A percentile compares a stretch with the other conserved stretches of the same genome.
Conservation (phyloP, 2,797 vertebrate genomes). For the Peromyscus eremicus region DNA sequence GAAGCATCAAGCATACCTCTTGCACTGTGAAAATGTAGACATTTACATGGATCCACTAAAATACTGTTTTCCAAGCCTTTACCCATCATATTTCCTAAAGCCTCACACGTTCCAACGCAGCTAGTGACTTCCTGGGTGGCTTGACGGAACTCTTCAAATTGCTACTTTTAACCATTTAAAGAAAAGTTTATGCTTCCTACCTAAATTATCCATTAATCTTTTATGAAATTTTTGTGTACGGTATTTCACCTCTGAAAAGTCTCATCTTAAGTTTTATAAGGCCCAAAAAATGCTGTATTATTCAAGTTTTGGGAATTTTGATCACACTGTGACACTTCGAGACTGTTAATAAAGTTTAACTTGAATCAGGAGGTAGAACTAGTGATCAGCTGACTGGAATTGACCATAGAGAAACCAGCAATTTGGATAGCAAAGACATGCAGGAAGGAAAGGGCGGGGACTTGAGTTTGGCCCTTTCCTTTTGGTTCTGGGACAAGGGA, state of each 20-base stretch:
- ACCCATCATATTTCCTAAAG: background rate
- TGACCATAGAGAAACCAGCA: no score
- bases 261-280: background rate
- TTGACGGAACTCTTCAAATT: background rate
- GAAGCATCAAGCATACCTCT: background rate
- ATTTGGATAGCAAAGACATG: no score
- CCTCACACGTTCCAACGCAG: background rate
- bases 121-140: background rate
- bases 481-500: no score
- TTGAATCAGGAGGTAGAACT: no score
- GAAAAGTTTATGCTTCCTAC: background rate
- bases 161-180: background rate
- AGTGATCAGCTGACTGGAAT: no score
- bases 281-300: background rate
- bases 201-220: constrained; percentile 10
- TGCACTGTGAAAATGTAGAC: background rate
- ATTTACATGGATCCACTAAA: background rate
- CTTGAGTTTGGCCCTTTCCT: no score
- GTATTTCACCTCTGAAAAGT: background rate
- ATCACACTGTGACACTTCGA: no score
- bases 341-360: no score
- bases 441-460: no score
- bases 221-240: background rate
- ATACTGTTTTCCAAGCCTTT: constrained; percentile 10
- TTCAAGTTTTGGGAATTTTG: background rate